Evolutionary conservation across 2,113 vertebrate genomes (phyloP), one percentile per base, ranked within the genome.

Genomic region (Acrocephalus arundinaceus): DNA sequence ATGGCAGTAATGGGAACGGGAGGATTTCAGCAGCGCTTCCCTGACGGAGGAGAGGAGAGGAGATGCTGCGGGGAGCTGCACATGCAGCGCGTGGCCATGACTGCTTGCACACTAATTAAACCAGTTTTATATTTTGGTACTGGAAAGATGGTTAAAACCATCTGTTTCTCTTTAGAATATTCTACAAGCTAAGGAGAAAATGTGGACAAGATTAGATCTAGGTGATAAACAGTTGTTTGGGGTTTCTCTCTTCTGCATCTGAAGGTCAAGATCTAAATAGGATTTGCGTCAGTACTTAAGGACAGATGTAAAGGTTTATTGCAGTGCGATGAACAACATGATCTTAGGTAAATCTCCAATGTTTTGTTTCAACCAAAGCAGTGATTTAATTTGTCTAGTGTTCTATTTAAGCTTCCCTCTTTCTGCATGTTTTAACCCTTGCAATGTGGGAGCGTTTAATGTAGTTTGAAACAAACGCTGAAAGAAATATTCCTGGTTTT

Each of bases 251-350:
- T 80, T 87, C 89, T 61, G 89, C 1, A 0, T 75, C 83, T 84
- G 57, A 96, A 89, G 77, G 41, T 74, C 78, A 82, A 76, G 80
- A 89, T 89, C 57, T 61, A 94, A 95, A 68, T 67, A 72, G 45
- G 72, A 91, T 91, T 92, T 96, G 87, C 41, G 33, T 94, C 94
- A 94, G 80, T 82, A 14, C 89, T 95, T 75, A 85, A 95, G 70
- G 87, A 87, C 84, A 89, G 94, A 93, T 93, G 90, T 70, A 87
- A 93, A 93, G 81, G 89, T 95, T 97, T 94, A 76, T 95, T 91
- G 73, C 82, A 73, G n/a, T 24, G 57, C 0, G 2, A 59, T 84
- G 61, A 93, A 46, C 76, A 94, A 70, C 93, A 94, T 66, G n/a
- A 76, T 87, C 77, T 87, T 57, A 71, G 58, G 89, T 94, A 93